Evolutionary conservation across 2,888 invertebrate species (phyloP), one percentile per base, ranked within the genome.

Genomic region (Zygothrica quintamaculata): DNA sequence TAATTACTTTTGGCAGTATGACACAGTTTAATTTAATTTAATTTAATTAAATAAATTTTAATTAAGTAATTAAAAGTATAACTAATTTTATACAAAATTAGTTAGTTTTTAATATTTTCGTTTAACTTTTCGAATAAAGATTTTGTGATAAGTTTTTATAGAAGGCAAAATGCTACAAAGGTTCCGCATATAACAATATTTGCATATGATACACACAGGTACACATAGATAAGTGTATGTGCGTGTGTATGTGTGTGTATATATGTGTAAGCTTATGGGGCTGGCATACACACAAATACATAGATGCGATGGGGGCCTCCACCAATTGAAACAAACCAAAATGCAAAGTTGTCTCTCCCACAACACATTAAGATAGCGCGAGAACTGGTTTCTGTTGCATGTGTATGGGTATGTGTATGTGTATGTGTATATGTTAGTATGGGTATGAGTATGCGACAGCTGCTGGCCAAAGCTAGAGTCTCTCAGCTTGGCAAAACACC

Each of bases 281-380:
- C 65, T 67, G 46, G 29, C 67, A 85, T 65, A 58, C 69, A 74
- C 59, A 65, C 62, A 44, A 37, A 46, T 33, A 65, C 40, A 58
- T 29, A 4, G 22, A 13, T 22, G 58, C 65, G 68, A 59, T 57
- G 73, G 64, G 64, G 53, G 82, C 43, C 76, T 77, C 78, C 77
- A 86, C 85, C 85, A 86, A 86, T 86, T 84, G 81, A 81, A 86
- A 80, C 70, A 72, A 74, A 68, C 78, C 88, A 87, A 80, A 22
- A 86, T 80, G 84, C 85, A 81, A 81, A 77, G 71, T 60, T 55
- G 80, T 71, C 87, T 84, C 81, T 81, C 87, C 87, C 82, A 86
- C 86, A 86, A 82, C 81, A 80, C 77, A 80, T 67, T 69, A 68
- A 77, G 18, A 22, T 46, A 58, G 55, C 59, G 79, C 59, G 79